Evolutionary conservation across 2,888 invertebrate genomes (phyloP), one percentile per base, ranked within the genome.

Genomic region (Euzetes globulus): DNA sequence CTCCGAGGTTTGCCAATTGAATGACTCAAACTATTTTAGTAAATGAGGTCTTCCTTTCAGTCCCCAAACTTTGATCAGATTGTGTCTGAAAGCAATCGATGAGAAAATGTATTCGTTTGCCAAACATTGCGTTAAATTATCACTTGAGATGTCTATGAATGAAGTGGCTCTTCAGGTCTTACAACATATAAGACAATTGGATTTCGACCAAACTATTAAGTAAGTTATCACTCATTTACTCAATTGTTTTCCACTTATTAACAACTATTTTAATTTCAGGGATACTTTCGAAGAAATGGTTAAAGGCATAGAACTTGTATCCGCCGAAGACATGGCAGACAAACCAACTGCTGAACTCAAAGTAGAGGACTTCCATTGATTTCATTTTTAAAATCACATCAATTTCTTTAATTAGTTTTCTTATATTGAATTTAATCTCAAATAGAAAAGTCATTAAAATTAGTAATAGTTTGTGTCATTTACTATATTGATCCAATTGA

Each of bases 1-100:
- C 68, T 33, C 68, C 73, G n/a, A 68, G 68, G 73, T 73, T 45
- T 50, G 19, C 25, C n/a, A n/a, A 52, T 9, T 52, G 17, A 19
- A 7, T 6, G 1, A 7, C 19, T 17, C 41, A 60, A 33, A 33
- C 19, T 5, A n/a, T 41, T 70, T 45, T 5, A 11, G 45, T 45
- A 17, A 25, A 71, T 58, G 25, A 33, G 1, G 1, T 73, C 45
- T 68, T 27, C 2, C 1, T 22, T 73, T 68, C 65, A 73, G 73
- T 68, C 29, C 73, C 15, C 2, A 73, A 45, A 15, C 50, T 13
- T 70, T 73, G 17, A 27, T 25, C 17, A 41, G 68, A 11, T 68
- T 73, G 15, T 33, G 19, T 13, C 6, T 68, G 0, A 25, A 9
- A 17, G 68, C 73, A 19, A 50, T 73, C 45, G 29, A 45, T 33